phyloP scores from a whole-genome alignment of 2,797 vertebrate genomes.

The Coracias cyanogaster region DNA sequence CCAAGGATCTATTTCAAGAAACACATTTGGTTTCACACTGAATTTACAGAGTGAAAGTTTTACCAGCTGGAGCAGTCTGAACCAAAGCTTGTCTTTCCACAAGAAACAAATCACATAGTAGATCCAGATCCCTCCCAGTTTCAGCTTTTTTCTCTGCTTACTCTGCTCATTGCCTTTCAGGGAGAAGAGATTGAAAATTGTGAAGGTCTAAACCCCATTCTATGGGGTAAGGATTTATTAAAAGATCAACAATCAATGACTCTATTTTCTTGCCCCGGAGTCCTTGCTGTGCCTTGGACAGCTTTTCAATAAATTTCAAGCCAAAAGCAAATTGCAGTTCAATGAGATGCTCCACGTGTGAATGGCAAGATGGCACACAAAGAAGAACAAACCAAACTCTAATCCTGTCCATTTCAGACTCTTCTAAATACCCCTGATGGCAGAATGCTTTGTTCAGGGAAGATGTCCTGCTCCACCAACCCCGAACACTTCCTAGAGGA shows the following conservation, averaged over 20 bases:
- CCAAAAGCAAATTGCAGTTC: not conserved
- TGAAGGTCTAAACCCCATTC: not conserved
- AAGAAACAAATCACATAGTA: slow-evolving; percentile 28
- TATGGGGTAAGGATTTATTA: not conserved
- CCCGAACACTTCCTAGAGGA: not conserved
- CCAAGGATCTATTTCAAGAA: slow-evolving; percentile 53
- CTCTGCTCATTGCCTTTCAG: not conserved
- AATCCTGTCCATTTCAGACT: not conserved
- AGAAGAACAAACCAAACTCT: not conserved
- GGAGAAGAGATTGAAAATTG: not conserved
- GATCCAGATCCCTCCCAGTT: not conserved
- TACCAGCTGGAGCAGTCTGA: slow-evolving; percentile 59
- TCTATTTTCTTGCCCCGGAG: not conserved
- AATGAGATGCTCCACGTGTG: not conserved
- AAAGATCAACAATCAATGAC: not conserved
- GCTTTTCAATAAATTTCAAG: not conserved
- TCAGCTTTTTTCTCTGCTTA: not conserved
- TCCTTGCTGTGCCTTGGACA: not conserved
- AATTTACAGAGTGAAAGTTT: slow-evolving; percentile 69
- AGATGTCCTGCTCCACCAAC: rapidly evolving
- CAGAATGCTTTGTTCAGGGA: not conserved
- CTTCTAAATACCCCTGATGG: not conserved
- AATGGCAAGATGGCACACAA: not conserved
- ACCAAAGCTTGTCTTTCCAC: slow-evolving; percentile 57
- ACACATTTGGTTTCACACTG: slow-evolving; percentile 70